phyloP scores from a whole-genome alignment of 2,113 vertebrate genomes.

The Hippolais icterina region DNA sequence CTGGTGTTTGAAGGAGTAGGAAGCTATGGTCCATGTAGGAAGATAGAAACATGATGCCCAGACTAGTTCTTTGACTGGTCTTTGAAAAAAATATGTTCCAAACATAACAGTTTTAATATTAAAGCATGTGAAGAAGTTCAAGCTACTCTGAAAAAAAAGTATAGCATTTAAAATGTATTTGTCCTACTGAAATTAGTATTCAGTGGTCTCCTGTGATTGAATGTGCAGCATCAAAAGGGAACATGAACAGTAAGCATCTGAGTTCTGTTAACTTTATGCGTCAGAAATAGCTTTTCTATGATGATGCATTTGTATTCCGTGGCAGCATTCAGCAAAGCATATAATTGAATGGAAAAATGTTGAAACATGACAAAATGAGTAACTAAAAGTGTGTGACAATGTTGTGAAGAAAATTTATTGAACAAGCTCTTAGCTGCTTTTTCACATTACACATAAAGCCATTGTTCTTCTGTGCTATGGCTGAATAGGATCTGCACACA shows the following conservation, averaged over 20 bases:
- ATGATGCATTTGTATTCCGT: neutral
- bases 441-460: neutral
- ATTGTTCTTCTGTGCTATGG: neutral
- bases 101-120: neutral
- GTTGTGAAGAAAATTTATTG: neutral
- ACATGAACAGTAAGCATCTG: neutral
- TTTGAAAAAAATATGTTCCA: neutral
- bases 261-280: neutral
- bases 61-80: neutral
- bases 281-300: neutral
- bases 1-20: neutral
- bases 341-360: neutral
- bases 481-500: neutral
- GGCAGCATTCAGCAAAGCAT: neutral
- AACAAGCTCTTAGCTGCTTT: neutral
- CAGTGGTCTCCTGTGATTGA: neutral
- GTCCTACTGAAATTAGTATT: neutral
- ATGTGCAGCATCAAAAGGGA: neutral
- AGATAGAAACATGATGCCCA: neutral
- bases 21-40: accelerated
- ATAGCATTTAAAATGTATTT: neutral
- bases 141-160: neutral
- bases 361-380: neutral
- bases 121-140: neutral
- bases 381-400: neutral